Conservation (phyloP, 2,888 invertebrate species). For the Drosophila antonietae region DNA sequence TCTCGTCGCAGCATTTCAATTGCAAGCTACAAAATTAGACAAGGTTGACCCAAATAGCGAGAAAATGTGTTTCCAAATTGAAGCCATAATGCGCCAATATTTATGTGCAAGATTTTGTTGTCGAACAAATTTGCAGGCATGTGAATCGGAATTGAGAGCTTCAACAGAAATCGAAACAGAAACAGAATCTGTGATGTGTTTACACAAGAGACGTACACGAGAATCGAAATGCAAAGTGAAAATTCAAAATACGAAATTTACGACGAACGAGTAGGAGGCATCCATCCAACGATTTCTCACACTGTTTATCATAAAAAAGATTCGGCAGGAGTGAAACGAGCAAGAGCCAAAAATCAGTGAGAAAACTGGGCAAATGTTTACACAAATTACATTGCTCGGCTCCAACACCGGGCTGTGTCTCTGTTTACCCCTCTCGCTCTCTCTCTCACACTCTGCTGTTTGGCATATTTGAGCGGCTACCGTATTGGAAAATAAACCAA, state of each 20-base stretch:
- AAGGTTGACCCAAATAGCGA: slow-evolving; percentile 54
- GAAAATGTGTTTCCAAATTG: slow-evolving; percentile 44
- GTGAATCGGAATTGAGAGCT: slow-evolving; percentile 28
- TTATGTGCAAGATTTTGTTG: slow-evolving; percentile 48
- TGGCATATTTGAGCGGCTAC: slow-evolving; percentile 73
- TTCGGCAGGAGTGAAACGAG: slow-evolving; percentile 20
- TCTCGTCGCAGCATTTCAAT: not conserved
- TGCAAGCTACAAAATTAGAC: slow-evolving; percentile 1
- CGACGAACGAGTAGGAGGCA: slow-evolving; percentile 40
- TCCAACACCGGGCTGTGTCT: too few species aligned
- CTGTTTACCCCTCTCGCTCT: not conserved
- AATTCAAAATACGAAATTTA: slow-evolving; percentile 70
- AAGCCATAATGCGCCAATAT: slow-evolving; percentile 48
- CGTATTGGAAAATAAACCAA: slow-evolving; percentile 79
- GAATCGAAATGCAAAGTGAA: slow-evolving; percentile 46
- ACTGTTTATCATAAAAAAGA: slow-evolving; percentile 75
- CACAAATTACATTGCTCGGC: slow-evolving; percentile 69
- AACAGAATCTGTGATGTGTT: slow-evolving; percentile 56
- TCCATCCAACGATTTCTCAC: slow-evolving; percentile 52
- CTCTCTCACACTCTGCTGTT: not conserved
- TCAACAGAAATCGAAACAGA: slow-evolving; percentile 28
- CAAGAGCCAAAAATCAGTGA: slow-evolving; percentile 67
- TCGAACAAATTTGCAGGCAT: slow-evolving; percentile 60
- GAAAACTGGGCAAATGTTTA: slow-evolving; percentile 76
- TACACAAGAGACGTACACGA: slow-evolving; percentile 55